These are phyloP conservation scores for Rhinogobius similis DNA, from an alignment of 2,113 vertebrate species.

Conservation along the genomic window DNA sequence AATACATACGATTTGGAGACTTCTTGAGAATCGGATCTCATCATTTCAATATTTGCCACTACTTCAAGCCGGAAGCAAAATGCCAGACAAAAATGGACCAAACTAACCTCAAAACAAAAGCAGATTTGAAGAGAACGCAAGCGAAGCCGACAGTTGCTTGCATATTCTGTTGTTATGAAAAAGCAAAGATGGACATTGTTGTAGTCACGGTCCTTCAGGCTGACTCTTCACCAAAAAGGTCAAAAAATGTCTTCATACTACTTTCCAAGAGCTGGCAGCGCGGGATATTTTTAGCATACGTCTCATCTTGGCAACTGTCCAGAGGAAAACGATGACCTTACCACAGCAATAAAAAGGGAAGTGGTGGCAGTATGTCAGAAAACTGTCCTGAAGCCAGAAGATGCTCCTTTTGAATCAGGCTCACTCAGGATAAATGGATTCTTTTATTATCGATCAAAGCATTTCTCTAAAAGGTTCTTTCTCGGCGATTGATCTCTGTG, in stretches of 20 bases:
- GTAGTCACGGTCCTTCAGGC: constrained; percentile 44
- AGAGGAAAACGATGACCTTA: constrained; percentile 59
- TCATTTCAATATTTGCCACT: not conserved
- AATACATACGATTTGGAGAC: too few species aligned
- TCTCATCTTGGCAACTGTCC: constrained; percentile 57
- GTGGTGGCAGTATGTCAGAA: constrained; percentile 33
- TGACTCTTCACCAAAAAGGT: constrained; percentile 50
- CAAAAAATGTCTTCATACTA: constrained; percentile 33
- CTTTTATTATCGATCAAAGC: not conserved
- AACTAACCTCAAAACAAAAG: not conserved
- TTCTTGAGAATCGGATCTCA: too few species aligned
- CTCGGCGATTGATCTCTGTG: not conserved
- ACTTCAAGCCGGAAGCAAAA: not conserved
- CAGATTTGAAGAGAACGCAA: constrained; percentile 3
- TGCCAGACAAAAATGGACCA: not conserved
- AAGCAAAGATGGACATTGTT: constrained; percentile 32
- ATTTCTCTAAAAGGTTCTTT: not conserved
- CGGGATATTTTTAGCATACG: constrained; percentile 52
- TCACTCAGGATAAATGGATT: not conserved
- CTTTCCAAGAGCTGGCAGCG: constrained; percentile 42
- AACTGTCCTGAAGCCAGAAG: constrained; percentile 5
- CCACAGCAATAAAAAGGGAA: constrained; percentile 27
- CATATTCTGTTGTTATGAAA: constrained; percentile 11
- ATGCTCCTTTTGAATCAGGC: constrained; percentile 2
- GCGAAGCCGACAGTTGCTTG: not conserved